A percentile compares a stretch with the other conserved stretches of the same genome.
Evolutionary conservation across 2,797 vertebrate species (phyloP).

Genomic region (Schizothorax lantsangensis): DNA sequence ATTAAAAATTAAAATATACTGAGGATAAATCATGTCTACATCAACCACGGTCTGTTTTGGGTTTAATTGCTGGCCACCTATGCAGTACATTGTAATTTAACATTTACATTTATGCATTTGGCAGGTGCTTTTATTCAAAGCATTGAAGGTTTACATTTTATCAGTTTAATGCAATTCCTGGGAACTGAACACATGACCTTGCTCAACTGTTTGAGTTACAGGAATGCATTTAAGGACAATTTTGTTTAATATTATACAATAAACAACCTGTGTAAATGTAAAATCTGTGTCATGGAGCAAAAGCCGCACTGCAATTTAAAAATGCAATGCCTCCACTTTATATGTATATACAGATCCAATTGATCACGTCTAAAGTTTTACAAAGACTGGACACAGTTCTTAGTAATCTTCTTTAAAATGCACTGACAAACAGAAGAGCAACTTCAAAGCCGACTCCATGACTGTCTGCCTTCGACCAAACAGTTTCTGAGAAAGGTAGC

Average conservation of each 20-base stretch:
- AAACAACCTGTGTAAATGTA: background rate
- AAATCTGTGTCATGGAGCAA: background rate
- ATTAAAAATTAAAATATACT: background rate
- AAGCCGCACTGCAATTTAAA: background rate
- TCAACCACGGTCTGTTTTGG: background rate
- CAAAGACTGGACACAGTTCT: slow-evolving; percentile 46
- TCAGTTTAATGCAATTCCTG: background rate
- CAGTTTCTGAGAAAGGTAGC: slow-evolving; percentile 47
- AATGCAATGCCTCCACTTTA: background rate
- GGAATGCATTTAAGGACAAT: background rate
- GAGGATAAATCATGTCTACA: background rate
- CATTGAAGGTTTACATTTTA: background rate
- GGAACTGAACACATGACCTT: background rate
- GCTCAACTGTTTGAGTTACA: background rate
- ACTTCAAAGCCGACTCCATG: slow-evolving; percentile 36
- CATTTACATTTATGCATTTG: background rate
- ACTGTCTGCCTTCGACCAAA: slow-evolving; percentile 30
- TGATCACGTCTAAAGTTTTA: slow-evolving; percentile 35
- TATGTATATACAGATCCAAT: slow-evolving; percentile 22
- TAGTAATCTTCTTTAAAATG: slow-evolving; percentile 37
- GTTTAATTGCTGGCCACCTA: background rate
- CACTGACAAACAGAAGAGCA: slow-evolving; percentile 32
- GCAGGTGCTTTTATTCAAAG: background rate
- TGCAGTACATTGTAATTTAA: background rate
- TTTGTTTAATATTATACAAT: background rate